Evolutionary conservation across 37 sponge, comb jelly and placozoan genomes (phyloP).

Genomic region (Corticium candelabrum): DNA sequence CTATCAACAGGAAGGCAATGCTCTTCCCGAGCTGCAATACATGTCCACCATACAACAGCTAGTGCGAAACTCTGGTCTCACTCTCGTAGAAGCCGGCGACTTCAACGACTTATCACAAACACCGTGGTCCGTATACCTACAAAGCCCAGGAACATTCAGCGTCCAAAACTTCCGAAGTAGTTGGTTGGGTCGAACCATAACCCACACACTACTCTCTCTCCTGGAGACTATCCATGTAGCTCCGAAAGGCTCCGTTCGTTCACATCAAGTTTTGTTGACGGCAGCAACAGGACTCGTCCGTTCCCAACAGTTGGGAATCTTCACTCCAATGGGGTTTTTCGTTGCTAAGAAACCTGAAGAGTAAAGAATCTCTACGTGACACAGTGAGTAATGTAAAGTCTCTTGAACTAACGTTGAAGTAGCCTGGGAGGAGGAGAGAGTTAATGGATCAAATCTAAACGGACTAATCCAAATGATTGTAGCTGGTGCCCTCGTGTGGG

Average conservation of each 20-base stretch:
- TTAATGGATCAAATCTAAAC: too few species aligned
- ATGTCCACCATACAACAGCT: background rate
- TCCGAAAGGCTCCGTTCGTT: conserved; percentile 40
- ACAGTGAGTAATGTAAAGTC: too few species aligned
- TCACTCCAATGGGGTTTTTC: conserved; percentile 50
- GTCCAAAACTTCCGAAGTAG: conserved; percentile 35
- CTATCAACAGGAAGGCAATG: conserved; percentile 53
- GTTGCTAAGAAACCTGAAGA: conserved; percentile 50
- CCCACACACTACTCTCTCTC: conserved; percentile 23
- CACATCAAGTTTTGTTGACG: conserved; percentile 28
- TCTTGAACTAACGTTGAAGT: too few species aligned
- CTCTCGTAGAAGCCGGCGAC: conserved; percentile 27
- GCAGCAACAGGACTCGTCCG: conserved; percentile 31
- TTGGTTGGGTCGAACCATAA: conserved; percentile 31
- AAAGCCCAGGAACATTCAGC: conserved; percentile 14
- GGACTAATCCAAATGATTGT: too few species aligned
- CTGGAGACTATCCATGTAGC: conserved; percentile 32
- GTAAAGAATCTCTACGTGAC: too few species aligned
- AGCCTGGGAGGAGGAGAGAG: too few species aligned
- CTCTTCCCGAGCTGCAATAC: conserved; percentile 28
- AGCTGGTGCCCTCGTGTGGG: too few species aligned
- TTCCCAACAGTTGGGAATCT: conserved; percentile 41
- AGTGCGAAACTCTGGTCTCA: conserved; percentile 39
- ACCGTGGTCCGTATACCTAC: conserved; percentile 20
- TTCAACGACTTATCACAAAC: conserved; percentile 16